phyloP scores from a whole-genome alignment of 2,113 vertebrate species.

The Conger conger region DNA sequence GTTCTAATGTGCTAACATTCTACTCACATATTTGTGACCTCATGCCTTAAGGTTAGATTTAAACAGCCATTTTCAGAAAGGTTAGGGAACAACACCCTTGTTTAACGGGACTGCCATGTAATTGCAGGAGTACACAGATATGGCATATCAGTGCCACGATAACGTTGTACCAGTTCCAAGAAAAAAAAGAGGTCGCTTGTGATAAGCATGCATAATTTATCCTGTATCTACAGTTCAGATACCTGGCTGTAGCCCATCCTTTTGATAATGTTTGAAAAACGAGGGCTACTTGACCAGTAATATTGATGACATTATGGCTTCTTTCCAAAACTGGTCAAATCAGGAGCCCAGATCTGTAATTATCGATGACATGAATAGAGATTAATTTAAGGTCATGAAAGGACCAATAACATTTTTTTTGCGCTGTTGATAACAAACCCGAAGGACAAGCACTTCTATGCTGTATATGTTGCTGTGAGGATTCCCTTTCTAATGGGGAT shows the following conservation, averaged over 20 bases:
- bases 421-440: too few species aligned
- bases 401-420: not conserved
- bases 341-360: not conserved
- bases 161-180: slow-evolving; percentile 41
- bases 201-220: slow-evolving; percentile 2
- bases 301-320: not conserved
- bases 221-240: not conserved
- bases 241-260: not conserved
- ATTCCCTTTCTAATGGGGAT: too few species aligned
- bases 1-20: too few species aligned
- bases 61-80: not conserved
- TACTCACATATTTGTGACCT: too few species aligned
- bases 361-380: not conserved
- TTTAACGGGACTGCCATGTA: slow-evolving; percentile 35
- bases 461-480: too few species aligned
- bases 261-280: not conserved
- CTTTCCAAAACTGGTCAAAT: not conserved
- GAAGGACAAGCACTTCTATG: too few species aligned
- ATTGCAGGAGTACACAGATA: slow-evolving; percentile 20
- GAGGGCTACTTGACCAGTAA: not conserved
- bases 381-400: too few species aligned
- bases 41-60: not conserved
- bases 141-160: slow-evolving; percentile 41
- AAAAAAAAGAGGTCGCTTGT: slow-evolving; percentile 29
- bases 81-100: not conserved